Base-by-base conservation (phyloP, 2,888 invertebrate genomes). In the Notodonta dromedarius region DNA sequence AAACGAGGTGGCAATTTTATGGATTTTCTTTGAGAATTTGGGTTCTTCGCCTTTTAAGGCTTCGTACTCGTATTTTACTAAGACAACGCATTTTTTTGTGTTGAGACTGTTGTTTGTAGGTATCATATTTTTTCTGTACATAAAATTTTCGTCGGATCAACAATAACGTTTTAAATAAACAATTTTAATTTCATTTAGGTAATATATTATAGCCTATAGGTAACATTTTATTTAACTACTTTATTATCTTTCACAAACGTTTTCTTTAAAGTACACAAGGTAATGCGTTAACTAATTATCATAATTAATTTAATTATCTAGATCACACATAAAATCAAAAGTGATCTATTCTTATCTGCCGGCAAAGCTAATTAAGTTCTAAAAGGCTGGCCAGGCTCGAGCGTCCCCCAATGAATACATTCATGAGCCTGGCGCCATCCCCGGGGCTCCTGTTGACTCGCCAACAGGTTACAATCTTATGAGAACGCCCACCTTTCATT, bases 1-100 rank as follows among this genome's bases (percentile, higher is more conserved):
- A 70, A 69, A 74, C 71, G 74, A 79, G 71, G 71, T 74, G 76
- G 71, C 61, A 79, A 76, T 71, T 80, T 80, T 78, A 82, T 73
- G 74, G 59, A 66, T 66, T 71, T 69, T 67, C 67, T 74, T 70
- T 73, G 59, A 57, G 66, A 63, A 68, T 69, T 66, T 66, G 65
- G 71, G 65, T 67, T 62, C 71, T 67, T 60, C 64, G 58, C 58
- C 46, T 73, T 79, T 73, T 61, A 70, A 69, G 69, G 67, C 64
- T 59, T 56, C 44, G 57, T 32, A 5, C 32, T 12, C 5, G n/a
- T n/a, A n/a, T n/a, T n/a, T n/a, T n/a, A n/a, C n/a, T n/a, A n/a
- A n/a, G n/a, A n/a, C 42, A 0, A 42, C 42, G 9, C 4, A 42
- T 11, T 35, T 5, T n/a, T 35, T 35, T 35, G 35, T 35, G 35